Conservation (phyloP, 2,113 vertebrate species). For the Vanacampus margaritifer region DNA sequence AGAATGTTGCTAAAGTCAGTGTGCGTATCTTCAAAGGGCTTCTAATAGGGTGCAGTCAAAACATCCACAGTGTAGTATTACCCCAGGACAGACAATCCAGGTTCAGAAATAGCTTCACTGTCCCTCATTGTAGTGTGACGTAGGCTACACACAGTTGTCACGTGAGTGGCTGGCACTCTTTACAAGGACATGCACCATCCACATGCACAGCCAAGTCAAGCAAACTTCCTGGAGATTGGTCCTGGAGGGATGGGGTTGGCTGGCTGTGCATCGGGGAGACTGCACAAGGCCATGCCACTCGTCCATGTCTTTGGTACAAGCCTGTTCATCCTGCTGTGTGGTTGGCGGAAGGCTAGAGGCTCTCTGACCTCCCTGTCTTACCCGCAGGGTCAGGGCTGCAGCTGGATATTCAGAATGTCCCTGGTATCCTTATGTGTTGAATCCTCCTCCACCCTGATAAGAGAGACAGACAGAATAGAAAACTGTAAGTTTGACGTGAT, state of each 20-base stretch:
- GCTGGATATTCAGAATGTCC: constrained; percentile 39
- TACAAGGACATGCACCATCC: constrained; percentile 33
- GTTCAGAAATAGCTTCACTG: constrained; percentile 40
- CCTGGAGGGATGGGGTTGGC: constrained; percentile 2
- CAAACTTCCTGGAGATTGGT: constrained; percentile 19
- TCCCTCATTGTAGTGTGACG: constrained; percentile 24
- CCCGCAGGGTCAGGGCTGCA: constrained; percentile 47
- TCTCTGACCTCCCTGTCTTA: constrained; percentile 57
- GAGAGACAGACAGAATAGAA: neutral
- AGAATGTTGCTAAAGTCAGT: neutral
- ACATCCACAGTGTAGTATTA: constrained; percentile 3
- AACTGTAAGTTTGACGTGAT: neutral
- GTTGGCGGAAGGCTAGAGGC: constrained; percentile 36
- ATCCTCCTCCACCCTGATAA: neutral
- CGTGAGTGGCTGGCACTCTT: neutral
- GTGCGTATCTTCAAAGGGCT: neutral
- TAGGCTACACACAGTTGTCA: constrained; percentile 23
- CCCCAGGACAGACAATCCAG: constrained; percentile 17
- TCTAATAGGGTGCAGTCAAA: neutral
- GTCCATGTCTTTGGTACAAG: constrained; percentile 23
- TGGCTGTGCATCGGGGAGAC: constrained; percentile 24
- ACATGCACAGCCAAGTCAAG: constrained; percentile 7
- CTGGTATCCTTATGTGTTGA: constrained; percentile 5
- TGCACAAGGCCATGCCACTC: constrained; percentile 3
- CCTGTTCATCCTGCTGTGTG: constrained; percentile 13